These are phyloP conservation scores for Tricholaema leucomelas DNA, from an alignment of 2,113 vertebrate species.

Conservation along the genomic window DNA sequence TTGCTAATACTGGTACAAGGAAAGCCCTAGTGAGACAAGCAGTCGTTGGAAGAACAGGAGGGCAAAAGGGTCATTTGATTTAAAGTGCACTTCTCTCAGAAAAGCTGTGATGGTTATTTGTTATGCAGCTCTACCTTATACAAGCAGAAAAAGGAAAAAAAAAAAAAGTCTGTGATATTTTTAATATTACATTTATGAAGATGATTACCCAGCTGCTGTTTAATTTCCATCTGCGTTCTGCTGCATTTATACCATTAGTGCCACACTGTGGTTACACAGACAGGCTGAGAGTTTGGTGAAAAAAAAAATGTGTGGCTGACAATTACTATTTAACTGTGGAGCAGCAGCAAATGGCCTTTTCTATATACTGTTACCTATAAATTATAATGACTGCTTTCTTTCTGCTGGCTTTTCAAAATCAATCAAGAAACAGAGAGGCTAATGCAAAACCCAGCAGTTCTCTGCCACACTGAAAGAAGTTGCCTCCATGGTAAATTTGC, in stretches of 20 bases:
- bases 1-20: slow-evolving; percentile 8
- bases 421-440: neutral
- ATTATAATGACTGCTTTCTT: neutral
- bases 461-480: neutral
- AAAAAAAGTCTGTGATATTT: slow-evolving; percentile 44
- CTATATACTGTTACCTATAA: neutral
- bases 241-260: slow-evolving; percentile 59
- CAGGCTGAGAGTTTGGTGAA: slow-evolving; percentile 1
- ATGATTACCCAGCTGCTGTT: slow-evolving; percentile 55
- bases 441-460: neutral
- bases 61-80: slow-evolving; percentile 15
- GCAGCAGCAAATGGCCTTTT: neutral
- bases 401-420: slow-evolving; percentile 1
- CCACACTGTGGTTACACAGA: slow-evolving; percentile 63
- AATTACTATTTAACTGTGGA: neutral
- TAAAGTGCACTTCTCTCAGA: neutral
- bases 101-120: slow-evolving; percentile 22
- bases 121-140: slow-evolving; percentile 35
- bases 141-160: slow-evolving; percentile 17
- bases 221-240: slow-evolving; percentile 59
- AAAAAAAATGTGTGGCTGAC: neutral
- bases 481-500: neutral
- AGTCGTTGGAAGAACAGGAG: slow-evolving; percentile 18
- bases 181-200: slow-evolving; percentile 62
- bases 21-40: neutral